phyloP scores from a whole-genome alignment of 64 coral and sea anemone species.

The Stichodactyla mertensii region DNA sequence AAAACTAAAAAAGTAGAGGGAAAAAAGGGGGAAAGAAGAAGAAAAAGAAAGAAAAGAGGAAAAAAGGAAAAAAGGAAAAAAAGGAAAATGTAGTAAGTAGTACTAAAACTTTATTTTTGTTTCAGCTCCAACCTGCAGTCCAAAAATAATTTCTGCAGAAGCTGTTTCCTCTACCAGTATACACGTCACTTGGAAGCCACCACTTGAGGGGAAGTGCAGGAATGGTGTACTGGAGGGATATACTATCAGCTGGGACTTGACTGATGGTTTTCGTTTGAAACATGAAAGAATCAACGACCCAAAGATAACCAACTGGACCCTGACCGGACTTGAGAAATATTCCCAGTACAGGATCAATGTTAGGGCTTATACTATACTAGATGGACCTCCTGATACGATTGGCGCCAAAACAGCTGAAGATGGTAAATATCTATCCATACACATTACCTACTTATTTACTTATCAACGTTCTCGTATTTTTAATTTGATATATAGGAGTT shows the following conservation, averaged over 20 bases:
- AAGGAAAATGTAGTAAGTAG: no score
- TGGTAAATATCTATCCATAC: not conserved
- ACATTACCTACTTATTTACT: no score
- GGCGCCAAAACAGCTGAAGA: not conserved
- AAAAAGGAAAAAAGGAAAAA: no score
- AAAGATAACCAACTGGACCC: not conserved
- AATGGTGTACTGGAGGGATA: not conserved
- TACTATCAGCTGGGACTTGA: not conserved
- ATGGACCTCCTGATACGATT: not conserved
- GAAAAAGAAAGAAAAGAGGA: no score
- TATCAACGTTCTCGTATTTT: no score
- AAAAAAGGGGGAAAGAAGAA: no score
- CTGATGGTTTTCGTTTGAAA: no score
- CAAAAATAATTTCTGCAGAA: not conserved
- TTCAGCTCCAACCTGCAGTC: not conserved
- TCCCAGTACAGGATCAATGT: not conserved
- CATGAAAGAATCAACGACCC: not conserved
- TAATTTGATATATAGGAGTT: no score
- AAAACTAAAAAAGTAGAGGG: no score
- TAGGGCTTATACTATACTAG: not conserved
- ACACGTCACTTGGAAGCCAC: conserved; percentile 1
- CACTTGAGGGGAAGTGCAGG: not conserved
- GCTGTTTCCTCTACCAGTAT: not conserved
- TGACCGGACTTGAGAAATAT: not conserved
- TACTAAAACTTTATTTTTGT: not conserved